Evolutionary conservation across 1,140 invertebrate species (phyloP).

Genomic region (Palaemon carinicauda): DNA sequence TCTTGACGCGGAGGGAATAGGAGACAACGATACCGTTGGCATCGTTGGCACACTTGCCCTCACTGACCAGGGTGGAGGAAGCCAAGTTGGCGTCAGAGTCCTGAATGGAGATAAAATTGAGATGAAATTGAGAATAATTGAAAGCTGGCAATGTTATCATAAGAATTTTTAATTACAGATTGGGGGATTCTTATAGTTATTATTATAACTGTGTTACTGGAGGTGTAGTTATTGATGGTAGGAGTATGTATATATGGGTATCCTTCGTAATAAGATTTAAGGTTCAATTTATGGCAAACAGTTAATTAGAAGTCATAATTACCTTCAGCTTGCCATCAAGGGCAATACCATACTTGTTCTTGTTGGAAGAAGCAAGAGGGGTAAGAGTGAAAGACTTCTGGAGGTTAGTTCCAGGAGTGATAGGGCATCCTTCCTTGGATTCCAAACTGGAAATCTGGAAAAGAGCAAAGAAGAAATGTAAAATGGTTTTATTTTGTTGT

Average conservation of each 20-base stretch:
- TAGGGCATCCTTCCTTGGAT: conserved; percentile 87
- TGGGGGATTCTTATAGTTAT: too few relatives aligned
- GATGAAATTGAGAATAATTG: neutral
- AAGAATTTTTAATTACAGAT: too few relatives aligned
- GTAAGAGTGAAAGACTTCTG: conserved; percentile 86
- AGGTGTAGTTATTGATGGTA: too few relatives aligned
- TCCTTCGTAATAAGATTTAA: too few relatives aligned
- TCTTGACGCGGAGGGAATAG: conserved; percentile 85
- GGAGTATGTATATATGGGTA: too few relatives aligned
- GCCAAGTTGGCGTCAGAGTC: conserved; percentile 82
- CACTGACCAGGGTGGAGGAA: conserved; percentile 85
- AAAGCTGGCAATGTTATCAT: too few relatives aligned
- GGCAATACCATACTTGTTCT: conserved; percentile 81
- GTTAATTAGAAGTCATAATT: too few relatives aligned
- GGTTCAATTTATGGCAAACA: too few relatives aligned
- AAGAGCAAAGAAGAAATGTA: too few relatives aligned
- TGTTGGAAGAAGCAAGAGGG: conserved; percentile 84
- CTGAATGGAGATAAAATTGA: neutral
- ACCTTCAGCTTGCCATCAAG: conserved; percentile 84
- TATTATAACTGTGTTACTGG: too few relatives aligned
- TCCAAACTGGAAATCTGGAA: conserved; percentile 75
- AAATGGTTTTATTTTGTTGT: too few relatives aligned
- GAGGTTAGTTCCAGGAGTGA: conserved; percentile 86
- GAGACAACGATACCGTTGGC: conserved; percentile 91
- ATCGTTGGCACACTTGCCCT: conserved; percentile 81